Base-by-base conservation (phyloP, 2,888 invertebrate species). In the Sphaerophoria rueppellii region DNA sequence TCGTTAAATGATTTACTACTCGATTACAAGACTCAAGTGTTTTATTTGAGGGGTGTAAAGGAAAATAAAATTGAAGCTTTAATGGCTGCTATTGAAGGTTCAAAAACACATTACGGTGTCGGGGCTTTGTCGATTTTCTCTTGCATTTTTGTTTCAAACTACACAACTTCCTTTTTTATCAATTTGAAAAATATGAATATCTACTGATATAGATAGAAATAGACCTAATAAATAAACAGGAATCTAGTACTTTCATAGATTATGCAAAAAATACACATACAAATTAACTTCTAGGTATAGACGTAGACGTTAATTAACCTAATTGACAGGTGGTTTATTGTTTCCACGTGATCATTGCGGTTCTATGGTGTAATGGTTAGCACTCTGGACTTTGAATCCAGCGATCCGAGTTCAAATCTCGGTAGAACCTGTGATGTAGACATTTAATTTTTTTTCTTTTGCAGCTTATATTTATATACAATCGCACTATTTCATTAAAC, bases 331-430 rank as follows among this genome's bases (percentile, higher is more conserved):
- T 70, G 6, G 12, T 35, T 54, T 37, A 48, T 16, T 12, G 16
- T 9, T 4, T 34, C 0, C 12, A 1, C 9, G 4, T 24, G 74
- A 79, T 79, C 82, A 71, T 6, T 12, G 67, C 35, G 86, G 87
- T 87, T 87, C 87, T 87, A 87, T 87, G 87, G 87, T 87, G 87
- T 87, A 87, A 87, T 87, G 87, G 87, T 87, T 86, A 87, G 87
- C 87, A 87, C 87, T 85, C 82, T 85, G 87, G 87, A 87, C 87
- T 87, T 85, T 87, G 87, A 87, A 87, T 87, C 87, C 87, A 85
- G 87, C 85, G 87, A 87, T 87, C 87, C 87, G 87, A 87, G 87
- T 87, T 87, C 87, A 87, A 87, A 82, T 87, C 87, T 87, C 82
- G 82, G 82, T 83, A 83, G 82, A 83, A 83, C 82, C 82, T 83